phyloP scores from a whole-genome alignment of 2,888 invertebrate species.

The Chouioia cunea region DNA sequence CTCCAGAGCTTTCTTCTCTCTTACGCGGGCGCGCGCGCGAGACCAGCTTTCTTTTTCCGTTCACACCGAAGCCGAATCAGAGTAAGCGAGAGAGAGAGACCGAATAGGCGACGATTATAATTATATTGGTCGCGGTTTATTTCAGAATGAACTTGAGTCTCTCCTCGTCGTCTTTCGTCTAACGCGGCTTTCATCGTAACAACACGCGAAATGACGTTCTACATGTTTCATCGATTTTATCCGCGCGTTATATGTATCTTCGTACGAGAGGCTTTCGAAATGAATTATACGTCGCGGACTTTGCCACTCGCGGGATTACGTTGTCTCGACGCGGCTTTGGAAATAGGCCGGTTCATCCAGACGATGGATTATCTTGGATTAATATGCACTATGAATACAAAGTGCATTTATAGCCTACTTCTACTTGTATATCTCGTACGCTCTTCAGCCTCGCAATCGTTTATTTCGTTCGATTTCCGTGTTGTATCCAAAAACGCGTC shows the following conservation, averaged over 20 bases:
- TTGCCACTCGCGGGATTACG: slow-evolving; percentile 12
- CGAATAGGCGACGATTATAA: slow-evolving; percentile 30
- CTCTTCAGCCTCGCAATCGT: no score
- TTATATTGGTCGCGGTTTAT: slow-evolving; percentile 37
- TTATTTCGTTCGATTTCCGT: not conserved
- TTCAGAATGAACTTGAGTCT: slow-evolving; percentile 26
- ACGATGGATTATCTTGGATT: no score
- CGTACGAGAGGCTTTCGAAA: no score
- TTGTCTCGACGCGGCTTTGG: slow-evolving; percentile 2
- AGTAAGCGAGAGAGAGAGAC: not conserved
- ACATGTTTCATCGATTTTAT: not conserved
- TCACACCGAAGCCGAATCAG: no score
- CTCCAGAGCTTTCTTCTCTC: slow-evolving; percentile 10
- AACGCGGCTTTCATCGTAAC: no score
- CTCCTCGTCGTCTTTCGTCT: not conserved
- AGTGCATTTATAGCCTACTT: no score
- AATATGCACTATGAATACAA: no score
- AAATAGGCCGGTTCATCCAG: no score
- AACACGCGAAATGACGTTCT: slow-evolving; percentile 7
- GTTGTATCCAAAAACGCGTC: slow-evolving; percentile 53
- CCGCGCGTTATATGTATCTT: no score
- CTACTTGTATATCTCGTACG: no score
- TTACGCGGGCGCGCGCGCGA: no score
- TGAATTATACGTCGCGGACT: slow-evolving; percentile 5
- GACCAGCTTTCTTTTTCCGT: slow-evolving; percentile 11